Evolutionary conservation across 2,888 invertebrate genomes (phyloP).

Genomic region (Elegia similella): DNA sequence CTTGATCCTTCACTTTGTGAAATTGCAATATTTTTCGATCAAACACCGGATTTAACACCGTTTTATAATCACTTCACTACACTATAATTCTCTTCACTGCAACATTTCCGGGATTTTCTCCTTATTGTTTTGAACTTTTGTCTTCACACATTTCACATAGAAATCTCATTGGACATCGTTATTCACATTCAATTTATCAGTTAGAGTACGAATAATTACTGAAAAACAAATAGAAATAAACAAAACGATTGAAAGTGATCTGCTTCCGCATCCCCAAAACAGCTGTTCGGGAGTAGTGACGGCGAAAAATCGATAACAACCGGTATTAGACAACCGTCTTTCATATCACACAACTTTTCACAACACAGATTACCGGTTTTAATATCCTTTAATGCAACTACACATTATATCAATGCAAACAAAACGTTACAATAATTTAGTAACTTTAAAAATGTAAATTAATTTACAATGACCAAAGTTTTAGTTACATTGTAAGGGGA

Average conservation of each 20-base stretch:
- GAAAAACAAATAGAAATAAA: slow-evolving; percentile 6
- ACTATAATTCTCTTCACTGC: slow-evolving; percentile 20
- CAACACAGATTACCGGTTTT: slow-evolving; percentile 56
- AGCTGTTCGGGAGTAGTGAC: slow-evolving; percentile 67
- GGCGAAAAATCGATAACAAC: slow-evolving; percentile 69
- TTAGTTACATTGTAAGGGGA: neutral
- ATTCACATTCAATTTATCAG: neutral
- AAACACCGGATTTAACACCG: slow-evolving; percentile 14
- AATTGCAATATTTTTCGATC: slow-evolving; percentile 20
- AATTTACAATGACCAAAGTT: neutral
- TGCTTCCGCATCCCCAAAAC: slow-evolving; percentile 56
- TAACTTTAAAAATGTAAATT: neutral
- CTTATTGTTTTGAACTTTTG: neutral
- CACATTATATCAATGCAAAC: slow-evolving; percentile 35
- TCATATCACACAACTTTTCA: slow-evolving; percentile 55
- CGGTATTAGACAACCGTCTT: slow-evolving; percentile 50
- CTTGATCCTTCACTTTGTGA: slow-evolving; percentile 24
- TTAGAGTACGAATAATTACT: neutral
- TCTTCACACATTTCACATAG: neutral
- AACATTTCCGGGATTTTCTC: neutral
- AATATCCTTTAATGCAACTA: slow-evolving; percentile 46
- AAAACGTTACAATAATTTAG: slow-evolving; percentile 9
- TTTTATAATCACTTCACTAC: slow-evolving; percentile 11
- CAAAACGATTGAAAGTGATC: neutral
- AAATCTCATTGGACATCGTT: neutral